These are phyloP conservation scores for Popillia japonica DNA, from an alignment of 1,140 invertebrate genomes.

Conservation along the genomic window DNA sequence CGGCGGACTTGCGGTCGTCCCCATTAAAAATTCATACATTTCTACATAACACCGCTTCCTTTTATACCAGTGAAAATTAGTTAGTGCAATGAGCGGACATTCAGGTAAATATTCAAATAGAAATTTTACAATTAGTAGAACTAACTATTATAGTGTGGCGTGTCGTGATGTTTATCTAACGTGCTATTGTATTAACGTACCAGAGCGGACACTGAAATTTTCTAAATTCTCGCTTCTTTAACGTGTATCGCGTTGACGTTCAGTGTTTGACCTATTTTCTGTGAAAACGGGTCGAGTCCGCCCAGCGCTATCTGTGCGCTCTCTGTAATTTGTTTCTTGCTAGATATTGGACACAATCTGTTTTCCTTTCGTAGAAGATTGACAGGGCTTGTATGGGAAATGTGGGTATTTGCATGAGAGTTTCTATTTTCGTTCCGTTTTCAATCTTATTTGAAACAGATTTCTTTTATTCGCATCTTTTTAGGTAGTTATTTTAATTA, in stretches of 20 bases:
- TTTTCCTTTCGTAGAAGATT: background rate
- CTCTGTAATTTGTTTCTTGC: background rate
- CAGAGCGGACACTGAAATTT: background rate
- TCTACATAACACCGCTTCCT: background rate
- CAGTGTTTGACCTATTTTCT: slow-evolving; percentile 4
- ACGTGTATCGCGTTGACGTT: no score
- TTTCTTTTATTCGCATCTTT: no score
- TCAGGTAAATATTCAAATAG: slow-evolving; percentile 20
- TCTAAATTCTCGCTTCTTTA: background rate
- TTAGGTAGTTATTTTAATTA: no score
- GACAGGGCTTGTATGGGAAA: no score
- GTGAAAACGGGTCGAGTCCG: background rate
- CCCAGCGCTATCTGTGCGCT: background rate
- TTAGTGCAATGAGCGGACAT: slow-evolving; percentile 18
- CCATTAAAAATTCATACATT: slow-evolving; percentile 4
- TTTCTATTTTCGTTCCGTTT: no score
- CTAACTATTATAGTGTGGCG: background rate
- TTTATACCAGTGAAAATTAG: background rate
- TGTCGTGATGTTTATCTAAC: background rate
- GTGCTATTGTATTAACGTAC: background rate
- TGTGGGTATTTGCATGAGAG: no score
- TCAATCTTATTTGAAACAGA: no score
- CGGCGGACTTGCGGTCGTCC: slow-evolving; percentile 12
- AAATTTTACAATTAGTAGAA: background rate
- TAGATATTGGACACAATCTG: background rate